Evolutionary conservation across 2,888 invertebrate genomes (phyloP).

Genomic region (Microchrysa polita): DNA sequence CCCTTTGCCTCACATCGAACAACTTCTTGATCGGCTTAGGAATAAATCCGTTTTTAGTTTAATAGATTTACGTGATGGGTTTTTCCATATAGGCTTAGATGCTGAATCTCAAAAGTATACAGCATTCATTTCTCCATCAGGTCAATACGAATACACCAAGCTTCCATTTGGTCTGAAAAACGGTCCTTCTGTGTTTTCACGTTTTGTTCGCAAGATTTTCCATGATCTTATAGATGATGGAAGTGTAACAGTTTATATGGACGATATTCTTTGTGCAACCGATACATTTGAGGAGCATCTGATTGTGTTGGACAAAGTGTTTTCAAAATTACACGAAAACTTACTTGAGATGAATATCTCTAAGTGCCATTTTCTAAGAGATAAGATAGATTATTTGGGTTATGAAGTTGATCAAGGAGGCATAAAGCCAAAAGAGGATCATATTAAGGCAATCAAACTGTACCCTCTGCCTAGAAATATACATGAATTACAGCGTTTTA

Average conservation of each 20-base stretch:
- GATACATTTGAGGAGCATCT: neutral
- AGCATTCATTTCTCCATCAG: conserved; percentile 50
- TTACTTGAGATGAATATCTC: conserved; percentile 14
- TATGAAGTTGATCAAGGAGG: neutral
- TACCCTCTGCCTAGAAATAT: neutral
- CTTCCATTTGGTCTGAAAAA: no score
- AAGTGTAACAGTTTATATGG: no score
- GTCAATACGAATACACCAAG: conserved; percentile 46
- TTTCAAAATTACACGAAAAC: conserved; percentile 48
- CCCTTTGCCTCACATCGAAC: no score
- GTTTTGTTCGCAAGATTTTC: conserved; percentile 35
- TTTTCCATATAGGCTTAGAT: no score
- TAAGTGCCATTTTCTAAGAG: conserved; percentile 38
- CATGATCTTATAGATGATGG: no score
- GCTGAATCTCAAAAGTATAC: conserved; percentile 24
- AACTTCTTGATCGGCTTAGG: no score
- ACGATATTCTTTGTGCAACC: no score
- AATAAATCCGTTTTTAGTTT: neutral
- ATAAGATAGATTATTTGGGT: neutral
- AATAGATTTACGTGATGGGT: no score
- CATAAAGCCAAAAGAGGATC: neutral
- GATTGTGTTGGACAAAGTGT: conserved; percentile 44
- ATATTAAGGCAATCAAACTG: neutral
- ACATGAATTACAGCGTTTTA: neutral
- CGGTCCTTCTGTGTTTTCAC: no score